phyloP scores from a whole-genome alignment of 1,140 invertebrate species.

The Drosophila takahashii region DNA sequence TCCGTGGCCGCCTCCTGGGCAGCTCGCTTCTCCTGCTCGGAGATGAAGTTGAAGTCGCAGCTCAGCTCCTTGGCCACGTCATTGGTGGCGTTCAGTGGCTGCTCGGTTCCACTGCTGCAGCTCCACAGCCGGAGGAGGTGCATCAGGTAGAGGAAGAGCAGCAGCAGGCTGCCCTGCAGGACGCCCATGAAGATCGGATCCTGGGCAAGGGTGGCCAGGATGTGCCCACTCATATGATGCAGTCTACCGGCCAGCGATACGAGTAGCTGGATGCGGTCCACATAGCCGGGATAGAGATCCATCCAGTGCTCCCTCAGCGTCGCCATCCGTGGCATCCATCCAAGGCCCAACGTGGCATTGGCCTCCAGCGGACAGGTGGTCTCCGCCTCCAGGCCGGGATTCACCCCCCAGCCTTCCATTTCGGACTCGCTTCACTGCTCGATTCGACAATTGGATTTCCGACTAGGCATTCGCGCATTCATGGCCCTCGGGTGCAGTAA shows the following conservation, averaged over 20 bases:
- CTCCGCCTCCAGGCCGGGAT: slow-evolving; percentile 24
- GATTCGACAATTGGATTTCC: slow-evolving; percentile 45
- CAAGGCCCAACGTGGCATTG: slow-evolving; percentile 38
- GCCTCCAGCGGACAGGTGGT: slow-evolving; percentile 58
- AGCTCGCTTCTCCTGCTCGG: slow-evolving; percentile 69
- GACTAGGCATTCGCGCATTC: slow-evolving; percentile 49
- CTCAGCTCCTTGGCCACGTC: slow-evolving; percentile 59
- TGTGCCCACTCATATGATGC: slow-evolving; percentile 1
- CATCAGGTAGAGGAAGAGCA: slow-evolving; percentile 74
- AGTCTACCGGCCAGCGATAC: slow-evolving; percentile 1
- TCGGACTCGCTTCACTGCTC: slow-evolving; percentile 28
- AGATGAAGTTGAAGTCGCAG: slow-evolving; percentile 75
- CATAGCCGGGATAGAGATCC: slow-evolving; percentile 33
- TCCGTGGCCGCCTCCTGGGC: slow-evolving; percentile 69
- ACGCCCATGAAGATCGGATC: slow-evolving; percentile 63
- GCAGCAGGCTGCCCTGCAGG: slow-evolving; percentile 49
- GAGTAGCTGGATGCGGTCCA: slow-evolving; percentile 30
- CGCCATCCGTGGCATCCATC: slow-evolving; percentile 20
- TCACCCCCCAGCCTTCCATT: slow-evolving; percentile 59
- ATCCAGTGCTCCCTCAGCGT: slow-evolving; percentile 27
- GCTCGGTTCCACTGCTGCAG: neutral
- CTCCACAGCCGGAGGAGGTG: slow-evolving; percentile 47
- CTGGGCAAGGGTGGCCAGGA: slow-evolving; percentile 37
- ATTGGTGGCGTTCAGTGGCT: neutral
- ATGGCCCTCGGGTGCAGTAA: slow-evolving; percentile 58